Evolutionary conservation across 1,140 invertebrate species (phyloP), one percentile per base, ranked within the genome.

Genomic region (Ceratina calcarata): DNA sequence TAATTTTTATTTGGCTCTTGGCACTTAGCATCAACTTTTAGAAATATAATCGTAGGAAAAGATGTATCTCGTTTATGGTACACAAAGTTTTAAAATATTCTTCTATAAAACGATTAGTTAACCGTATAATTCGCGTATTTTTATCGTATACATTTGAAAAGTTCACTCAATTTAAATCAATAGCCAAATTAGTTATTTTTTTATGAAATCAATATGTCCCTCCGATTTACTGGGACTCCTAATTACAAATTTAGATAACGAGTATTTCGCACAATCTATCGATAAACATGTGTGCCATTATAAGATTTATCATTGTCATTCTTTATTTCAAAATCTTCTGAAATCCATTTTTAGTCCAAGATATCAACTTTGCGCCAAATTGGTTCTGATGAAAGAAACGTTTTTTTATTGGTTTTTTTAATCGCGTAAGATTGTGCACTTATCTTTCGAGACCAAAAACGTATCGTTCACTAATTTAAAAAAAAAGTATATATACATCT

Each of bases 1-100:
- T 79, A 79, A 67, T 69, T 80, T 55, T 68, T 27, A 49, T 45
- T 45, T 68, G 51, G 27, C 58, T 68, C 72, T 80, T 68, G 78
- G 65, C 64, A 76, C 65, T 78, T 80, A 45, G 45, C 57, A 75
- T 49, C 72, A 80, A 62, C 24, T 24, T 58, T 67, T 55, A 16
- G 24, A 74, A 75, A 58, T 67, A 45, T 20, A 67, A 53, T 65
- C 22, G 51, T 27, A 78, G 49, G 45, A 12, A 20, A 73, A 65
- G 27, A 73, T 22, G 61, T 45, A 78, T 55, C 49, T 45, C 10
- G 8, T 69, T 45, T 37, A 73, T 16, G 20, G 13, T 55, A 18
- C 16, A 15, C 37, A 16, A 62, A 32, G 0, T 60, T 68, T 22
- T n/a, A n/a, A n/a, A n/a, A 6, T 57, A 20, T 13, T 20, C 16